Conservation (phyloP, 23 tunicate genomes). For the Styela plicata region DNA sequence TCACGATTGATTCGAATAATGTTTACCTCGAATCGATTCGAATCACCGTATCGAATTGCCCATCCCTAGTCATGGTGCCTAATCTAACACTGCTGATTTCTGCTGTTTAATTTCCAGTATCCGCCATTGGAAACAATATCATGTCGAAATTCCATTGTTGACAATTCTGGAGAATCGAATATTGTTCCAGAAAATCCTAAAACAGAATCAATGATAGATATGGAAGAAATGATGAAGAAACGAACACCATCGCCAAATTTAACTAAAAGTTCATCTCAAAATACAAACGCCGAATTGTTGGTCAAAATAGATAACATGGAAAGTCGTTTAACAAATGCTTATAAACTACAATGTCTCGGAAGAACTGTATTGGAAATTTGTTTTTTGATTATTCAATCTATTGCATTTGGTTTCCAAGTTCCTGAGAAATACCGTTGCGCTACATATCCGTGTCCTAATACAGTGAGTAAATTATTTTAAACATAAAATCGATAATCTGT, state of each 20-base stretch:
- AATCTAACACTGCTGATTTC: too few relatives aligned
- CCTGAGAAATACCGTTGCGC: conserved; percentile 59
- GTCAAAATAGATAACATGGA: neutral
- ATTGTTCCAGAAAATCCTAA: neutral
- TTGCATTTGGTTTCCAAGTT: conserved; percentile 49
- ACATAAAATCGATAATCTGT: too few relatives aligned
- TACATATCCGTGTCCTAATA: conserved; percentile 71
- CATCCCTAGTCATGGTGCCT: too few relatives aligned
- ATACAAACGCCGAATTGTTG: neutral
- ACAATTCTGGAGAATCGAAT: neutral
- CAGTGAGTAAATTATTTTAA: conserved; percentile 18
- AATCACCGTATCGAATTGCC: too few relatives aligned
- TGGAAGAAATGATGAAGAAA: neutral
- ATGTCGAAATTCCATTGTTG: neutral
- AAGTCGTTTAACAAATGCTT: conserved; percentile 12
- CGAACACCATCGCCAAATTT: neutral
- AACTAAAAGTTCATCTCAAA: neutral
- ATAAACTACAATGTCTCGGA: conserved; percentile 25
- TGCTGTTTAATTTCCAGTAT: neutral
- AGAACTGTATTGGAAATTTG: conserved; percentile 31
- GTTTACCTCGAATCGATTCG: too few relatives aligned
- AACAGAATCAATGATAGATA: neutral
- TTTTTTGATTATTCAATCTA: conserved; percentile 42
- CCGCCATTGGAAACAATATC: neutral
- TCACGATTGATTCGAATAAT: too few relatives aligned